Evolutionary conservation across 2,888 invertebrate species (phyloP).

Genomic region (Arctia plantaginis): DNA sequence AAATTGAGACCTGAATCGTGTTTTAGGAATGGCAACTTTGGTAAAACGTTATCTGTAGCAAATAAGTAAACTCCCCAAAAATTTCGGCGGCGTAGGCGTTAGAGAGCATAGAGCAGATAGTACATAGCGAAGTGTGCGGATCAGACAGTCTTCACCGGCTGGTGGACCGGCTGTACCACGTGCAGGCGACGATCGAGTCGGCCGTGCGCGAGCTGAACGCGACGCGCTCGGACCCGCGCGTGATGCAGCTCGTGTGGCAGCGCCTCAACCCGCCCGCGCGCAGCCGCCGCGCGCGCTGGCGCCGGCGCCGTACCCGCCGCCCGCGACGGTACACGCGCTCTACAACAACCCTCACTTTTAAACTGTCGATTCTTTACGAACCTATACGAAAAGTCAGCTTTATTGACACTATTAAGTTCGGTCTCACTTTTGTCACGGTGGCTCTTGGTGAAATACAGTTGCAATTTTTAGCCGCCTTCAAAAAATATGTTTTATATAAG

Average conservation of each 20-base stretch:
- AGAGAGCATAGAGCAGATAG: slow-evolving; percentile 37
- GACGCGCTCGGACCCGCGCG: slow-evolving; percentile 67
- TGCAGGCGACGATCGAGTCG: slow-evolving; percentile 58
- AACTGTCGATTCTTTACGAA: background rate
- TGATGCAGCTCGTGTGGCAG: slow-evolving; percentile 55
- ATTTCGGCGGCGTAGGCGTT: background rate
- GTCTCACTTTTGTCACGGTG: background rate
- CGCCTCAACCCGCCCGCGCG: slow-evolving; percentile 36
- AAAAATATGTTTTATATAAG: too few species aligned
- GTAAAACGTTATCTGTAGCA: background rate
- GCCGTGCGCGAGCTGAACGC: slow-evolving; percentile 61
- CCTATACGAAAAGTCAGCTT: background rate
- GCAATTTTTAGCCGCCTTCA: too few species aligned
- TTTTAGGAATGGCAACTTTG: background rate
- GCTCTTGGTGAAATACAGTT: background rate
- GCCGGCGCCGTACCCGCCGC: background rate
- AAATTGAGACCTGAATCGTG: background rate
- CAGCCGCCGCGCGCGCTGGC: slow-evolving; percentile 35
- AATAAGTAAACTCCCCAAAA: background rate
- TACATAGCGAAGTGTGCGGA: slow-evolving; percentile 59
- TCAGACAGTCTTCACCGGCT: slow-evolving; percentile 80
- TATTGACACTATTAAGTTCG: background rate
- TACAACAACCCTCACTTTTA: background rate
- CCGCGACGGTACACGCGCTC: background rate
- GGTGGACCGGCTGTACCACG: slow-evolving; percentile 72